Base-by-base conservation (phyloP, 2,113 vertebrate species). In the Sinocyclocheilus grahami region DNA sequence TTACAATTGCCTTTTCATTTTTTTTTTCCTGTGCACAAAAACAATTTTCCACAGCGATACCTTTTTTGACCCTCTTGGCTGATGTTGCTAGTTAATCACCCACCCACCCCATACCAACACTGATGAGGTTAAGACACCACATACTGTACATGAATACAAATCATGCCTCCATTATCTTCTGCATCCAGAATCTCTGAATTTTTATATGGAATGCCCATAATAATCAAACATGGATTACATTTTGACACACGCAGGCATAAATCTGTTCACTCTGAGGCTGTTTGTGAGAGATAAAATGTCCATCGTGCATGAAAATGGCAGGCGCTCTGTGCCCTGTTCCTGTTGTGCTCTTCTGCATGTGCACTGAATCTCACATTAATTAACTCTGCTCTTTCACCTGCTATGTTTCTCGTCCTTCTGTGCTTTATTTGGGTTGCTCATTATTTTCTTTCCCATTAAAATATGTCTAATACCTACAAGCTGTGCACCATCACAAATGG, bases 371-470 rank as follows among this genome's bases (percentile, higher is more conserved):
- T 84, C 90, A 89, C 92, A 90, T 93, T 90, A 92, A 93, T 94
- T 93, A 92, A 93, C 90, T 86, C 85, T 39, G 53, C 91, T 92
- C 90, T 92, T 90, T 94, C 92, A 92, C 90, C 91, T 93, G 93
- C 89, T 93, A 93, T 90, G 85, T 91, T 89, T 63, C 69, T 58
- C n/a, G 37, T 74, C 81, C 81, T 82, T 74, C 67, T 86, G 78
- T 42, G 20, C 60, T 80, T 89, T 89, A 90, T 93, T 93, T 90
- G 90, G 92, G 88, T 89, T 71, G 62, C 89, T 86, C 90, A 89
- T 93, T 93, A 92, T 92, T 92, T 91, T 91, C 91, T 89, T 89
- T 93, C 91, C 87, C 89, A 55, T 90, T 90, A 90, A 93, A 94
- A 93, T 91, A 93, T 89, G 90, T 69, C 90, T 92, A 91, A 94